phyloP scores from a whole-genome alignment of 2,888 invertebrate genomes.

The Ophion obscuratus region DNA sequence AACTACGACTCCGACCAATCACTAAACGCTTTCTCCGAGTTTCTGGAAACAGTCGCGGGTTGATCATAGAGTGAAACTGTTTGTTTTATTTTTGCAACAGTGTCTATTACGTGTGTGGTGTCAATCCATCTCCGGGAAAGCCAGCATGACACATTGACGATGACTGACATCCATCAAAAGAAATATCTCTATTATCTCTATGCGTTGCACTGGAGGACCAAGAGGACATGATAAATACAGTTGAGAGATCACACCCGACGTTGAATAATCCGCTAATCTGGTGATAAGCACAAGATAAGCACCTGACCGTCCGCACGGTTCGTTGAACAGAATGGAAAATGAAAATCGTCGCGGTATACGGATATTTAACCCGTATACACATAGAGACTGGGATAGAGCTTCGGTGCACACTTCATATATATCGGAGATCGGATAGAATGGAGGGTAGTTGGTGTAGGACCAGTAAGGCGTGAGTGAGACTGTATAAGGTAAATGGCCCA shows the following conservation, averaged over 20 bases:
- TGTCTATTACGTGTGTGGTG: background rate
- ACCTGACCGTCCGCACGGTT: slow-evolving; percentile 48
- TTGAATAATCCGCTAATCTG: slow-evolving; percentile 66
- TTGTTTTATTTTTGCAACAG: background rate
- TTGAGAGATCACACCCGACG: slow-evolving; percentile 47
- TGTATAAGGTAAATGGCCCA: too few relatives aligned
- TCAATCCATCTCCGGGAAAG: background rate
- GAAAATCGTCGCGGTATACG: slow-evolving; percentile 45
- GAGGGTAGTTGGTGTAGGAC: slow-evolving; percentile 32
- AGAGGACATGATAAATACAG: slow-evolving; percentile 43
- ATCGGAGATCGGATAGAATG: slow-evolving; percentile 51
- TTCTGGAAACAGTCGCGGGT: slow-evolving; percentile 1
- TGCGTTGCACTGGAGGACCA: background rate
- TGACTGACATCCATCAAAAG: slow-evolving; percentile 12
- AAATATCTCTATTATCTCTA: background rate
- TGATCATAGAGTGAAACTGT: background rate
- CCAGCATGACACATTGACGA: background rate
- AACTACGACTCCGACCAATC: background rate
- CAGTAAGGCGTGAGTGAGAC: slow-evolving; percentile 40
- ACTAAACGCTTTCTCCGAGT: background rate
- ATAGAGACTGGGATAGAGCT: slow-evolving; percentile 26
- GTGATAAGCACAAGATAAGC: slow-evolving; percentile 66
- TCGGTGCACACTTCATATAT: slow-evolving; percentile 3
- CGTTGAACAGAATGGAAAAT: slow-evolving; percentile 61
- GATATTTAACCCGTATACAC: slow-evolving; percentile 26